phyloP scores from a whole-genome alignment of 2,888 invertebrate genomes.

The Unio delphinus region DNA sequence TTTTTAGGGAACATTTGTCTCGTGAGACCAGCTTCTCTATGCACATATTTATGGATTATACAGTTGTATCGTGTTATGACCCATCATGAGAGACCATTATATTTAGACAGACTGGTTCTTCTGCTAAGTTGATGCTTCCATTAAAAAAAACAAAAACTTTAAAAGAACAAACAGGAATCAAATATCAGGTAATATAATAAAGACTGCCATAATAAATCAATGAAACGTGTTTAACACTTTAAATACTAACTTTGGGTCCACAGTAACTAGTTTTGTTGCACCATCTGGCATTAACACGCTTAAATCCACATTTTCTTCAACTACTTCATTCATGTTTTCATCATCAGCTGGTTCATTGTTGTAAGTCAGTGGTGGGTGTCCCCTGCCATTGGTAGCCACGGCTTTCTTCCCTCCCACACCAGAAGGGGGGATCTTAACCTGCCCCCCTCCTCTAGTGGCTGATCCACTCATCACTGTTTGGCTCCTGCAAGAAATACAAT shows the following conservation, averaged over 20 bases:
- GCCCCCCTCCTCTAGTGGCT: conserved; percentile 43
- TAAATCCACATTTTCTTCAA: conserved; percentile 46
- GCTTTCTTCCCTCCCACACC: conserved; percentile 31
- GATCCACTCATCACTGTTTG: conserved; percentile 41
- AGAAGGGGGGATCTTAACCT: conserved; percentile 17
- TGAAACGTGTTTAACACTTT: background rate
- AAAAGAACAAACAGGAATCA: no score
- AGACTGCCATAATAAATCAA: no score
- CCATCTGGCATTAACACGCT: conserved; percentile 45
- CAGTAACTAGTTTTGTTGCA: conserved; percentile 23
- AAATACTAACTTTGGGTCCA: conserved; percentile 48
- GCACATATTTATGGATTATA: no score
- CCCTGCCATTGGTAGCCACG: conserved; percentile 45
- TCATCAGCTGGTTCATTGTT: conserved; percentile 47
- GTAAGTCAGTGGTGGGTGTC: conserved; percentile 43
- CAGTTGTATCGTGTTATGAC: no score
- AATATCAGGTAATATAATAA: no score
- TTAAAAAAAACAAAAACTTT: no score
- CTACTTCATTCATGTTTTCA: conserved; percentile 58
- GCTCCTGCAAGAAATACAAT: no score
- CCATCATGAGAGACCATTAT: no score
- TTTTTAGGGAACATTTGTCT: no score
- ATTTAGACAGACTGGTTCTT: no score
- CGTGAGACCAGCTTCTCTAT: no score
- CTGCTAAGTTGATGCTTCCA: no score